These are phyloP conservation scores for Plagodis dolabraria DNA, from an alignment of 2,888 invertebrate genomes.

Conservation along the genomic window DNA sequence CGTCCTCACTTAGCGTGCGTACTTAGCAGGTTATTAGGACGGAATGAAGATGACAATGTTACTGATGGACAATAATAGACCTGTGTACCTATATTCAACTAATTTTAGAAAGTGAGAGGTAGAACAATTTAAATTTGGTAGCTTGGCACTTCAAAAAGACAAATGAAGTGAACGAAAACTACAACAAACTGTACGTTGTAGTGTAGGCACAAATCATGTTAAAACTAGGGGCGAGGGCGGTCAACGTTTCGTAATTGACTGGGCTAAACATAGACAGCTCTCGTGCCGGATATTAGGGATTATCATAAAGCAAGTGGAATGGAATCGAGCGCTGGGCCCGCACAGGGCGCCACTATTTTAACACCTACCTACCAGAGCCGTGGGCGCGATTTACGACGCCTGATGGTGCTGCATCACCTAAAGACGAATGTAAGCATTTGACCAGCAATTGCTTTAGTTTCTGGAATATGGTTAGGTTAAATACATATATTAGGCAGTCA, in stretches of 20 bases:
- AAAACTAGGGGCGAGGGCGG: constrained; percentile 42
- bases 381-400: constrained; percentile 79
- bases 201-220: constrained; percentile 1
- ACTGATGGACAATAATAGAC: too few relatives aligned
- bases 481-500: neutral
- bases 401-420: constrained; percentile 50
- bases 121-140: neutral
- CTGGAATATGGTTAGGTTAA: too few relatives aligned
- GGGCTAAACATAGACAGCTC: constrained; percentile 69
- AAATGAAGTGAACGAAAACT: neutral
- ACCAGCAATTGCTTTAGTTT: neutral
- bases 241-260: constrained; percentile 55
- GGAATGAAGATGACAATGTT: too few relatives aligned
- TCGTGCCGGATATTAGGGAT: constrained; percentile 82
- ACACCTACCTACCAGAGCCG: constrained; percentile 78
- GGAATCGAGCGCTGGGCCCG: constrained; percentile 72
- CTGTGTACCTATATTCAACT: neutral
- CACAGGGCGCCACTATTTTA: constrained; percentile 82
- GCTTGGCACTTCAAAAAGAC: neutral
- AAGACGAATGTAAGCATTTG: constrained; percentile 55
- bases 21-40: too few relatives aligned
- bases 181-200: too few relatives aligned
- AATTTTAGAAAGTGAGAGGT: neutral
- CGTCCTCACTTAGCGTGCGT: too few relatives aligned
- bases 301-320: constrained; percentile 82